phyloP scores from a whole-genome alignment of 2,113 vertebrate genomes.

The Anarrhichthys ocellatus region DNA sequence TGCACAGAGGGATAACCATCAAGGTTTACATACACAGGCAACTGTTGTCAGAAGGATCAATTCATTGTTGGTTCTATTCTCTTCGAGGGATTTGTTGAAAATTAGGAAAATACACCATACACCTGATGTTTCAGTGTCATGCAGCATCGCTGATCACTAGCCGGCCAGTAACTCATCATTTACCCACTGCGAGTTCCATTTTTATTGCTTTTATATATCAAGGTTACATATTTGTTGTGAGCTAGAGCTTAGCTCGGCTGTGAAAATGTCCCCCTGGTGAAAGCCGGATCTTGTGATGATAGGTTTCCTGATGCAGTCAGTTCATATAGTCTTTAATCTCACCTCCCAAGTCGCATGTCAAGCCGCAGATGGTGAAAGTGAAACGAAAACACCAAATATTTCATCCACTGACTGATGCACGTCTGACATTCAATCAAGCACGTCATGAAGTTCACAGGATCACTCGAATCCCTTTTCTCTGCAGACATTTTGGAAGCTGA shows the following conservation, averaged over 20 bases:
- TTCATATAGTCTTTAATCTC: constrained; percentile 61
- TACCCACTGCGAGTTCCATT: constrained; percentile 26
- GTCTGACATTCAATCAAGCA: constrained; percentile 37
- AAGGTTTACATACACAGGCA: background rate
- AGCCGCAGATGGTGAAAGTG: constrained; percentile 47
- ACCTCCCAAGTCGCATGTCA: constrained; percentile 54
- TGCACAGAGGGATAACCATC: background rate
- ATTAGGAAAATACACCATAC: background rate
- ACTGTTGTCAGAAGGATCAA: background rate
- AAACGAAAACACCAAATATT: constrained; percentile 39
- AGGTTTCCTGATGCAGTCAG: constrained; percentile 45
- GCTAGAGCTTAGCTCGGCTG: constrained; percentile 26
- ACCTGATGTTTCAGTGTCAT: background rate
- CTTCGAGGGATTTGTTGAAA: background rate
- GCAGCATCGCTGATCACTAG: background rate
- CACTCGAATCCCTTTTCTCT: constrained; percentile 25
- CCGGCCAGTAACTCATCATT: constrained; percentile 1
- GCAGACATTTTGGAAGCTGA: constrained; percentile 32
- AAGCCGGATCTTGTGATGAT: constrained; percentile 51
- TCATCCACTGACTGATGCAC: constrained; percentile 35
- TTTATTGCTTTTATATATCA: constrained; percentile 56
- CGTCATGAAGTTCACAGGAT: constrained; percentile 32
- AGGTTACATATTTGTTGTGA: constrained; percentile 31
- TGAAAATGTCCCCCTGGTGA: constrained; percentile 45
- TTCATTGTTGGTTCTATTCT: background rate